A percentile compares a stretch with the other conserved stretches of the same genome.
phyloP scores from a whole-genome alignment of 2,888 invertebrate species.

The Carabus problematicus region DNA sequence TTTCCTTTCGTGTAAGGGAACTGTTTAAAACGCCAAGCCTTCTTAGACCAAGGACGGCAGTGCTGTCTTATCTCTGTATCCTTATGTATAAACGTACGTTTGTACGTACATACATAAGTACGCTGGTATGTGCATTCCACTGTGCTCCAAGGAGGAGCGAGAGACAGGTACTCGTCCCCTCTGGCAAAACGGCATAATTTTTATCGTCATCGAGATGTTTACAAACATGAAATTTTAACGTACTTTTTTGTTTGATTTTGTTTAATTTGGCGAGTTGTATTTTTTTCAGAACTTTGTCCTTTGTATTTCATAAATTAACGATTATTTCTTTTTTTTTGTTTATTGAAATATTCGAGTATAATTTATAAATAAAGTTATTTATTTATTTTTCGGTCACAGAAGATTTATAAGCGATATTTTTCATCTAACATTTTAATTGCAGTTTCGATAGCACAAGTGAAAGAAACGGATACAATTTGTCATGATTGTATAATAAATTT shows the following conservation, averaged over 20 bases:
- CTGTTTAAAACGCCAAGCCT: slow-evolving; percentile 32
- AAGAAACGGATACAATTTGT: no score
- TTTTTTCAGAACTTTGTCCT: not conserved
- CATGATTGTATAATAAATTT: no score
- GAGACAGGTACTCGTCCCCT: slow-evolving; percentile 13
- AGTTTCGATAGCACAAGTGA: no score
- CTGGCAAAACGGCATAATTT: slow-evolving; percentile 4
- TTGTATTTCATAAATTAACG: not conserved
- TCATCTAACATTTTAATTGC: no score
- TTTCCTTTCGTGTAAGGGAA: slow-evolving; percentile 11
- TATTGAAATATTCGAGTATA: no score
- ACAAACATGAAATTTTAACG: slow-evolving; percentile 11
- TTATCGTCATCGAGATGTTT: not conserved
- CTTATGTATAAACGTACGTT: slow-evolving; percentile 2
- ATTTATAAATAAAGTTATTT: no score
- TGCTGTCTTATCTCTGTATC: slow-evolving; percentile 9
- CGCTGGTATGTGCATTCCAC: slow-evolving; percentile 17
- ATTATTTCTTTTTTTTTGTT: no score
- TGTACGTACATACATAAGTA: not conserved
- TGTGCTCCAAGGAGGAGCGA: slow-evolving; percentile 14
- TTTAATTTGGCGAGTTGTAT: not conserved
- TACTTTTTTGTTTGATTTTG: not conserved
- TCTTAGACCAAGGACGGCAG: slow-evolving; percentile 30
- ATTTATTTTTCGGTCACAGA: no score
- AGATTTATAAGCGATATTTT: no score